Evolutionary conservation across 2,888 invertebrate species (phyloP), one percentile per base, ranked within the genome.

Genomic region (Cephus sareptanus): DNA sequence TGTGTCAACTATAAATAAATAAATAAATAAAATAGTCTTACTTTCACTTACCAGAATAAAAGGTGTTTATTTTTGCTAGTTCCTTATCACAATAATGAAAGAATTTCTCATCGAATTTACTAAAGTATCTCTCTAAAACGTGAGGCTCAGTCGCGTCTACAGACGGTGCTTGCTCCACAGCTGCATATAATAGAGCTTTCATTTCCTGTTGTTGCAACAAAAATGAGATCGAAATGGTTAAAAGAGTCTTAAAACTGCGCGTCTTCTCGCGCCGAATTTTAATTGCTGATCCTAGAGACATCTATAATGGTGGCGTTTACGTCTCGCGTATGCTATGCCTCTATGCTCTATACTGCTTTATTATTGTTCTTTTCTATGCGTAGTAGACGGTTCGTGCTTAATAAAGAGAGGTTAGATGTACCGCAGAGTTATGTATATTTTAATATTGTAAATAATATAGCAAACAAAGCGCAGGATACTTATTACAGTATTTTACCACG

Each of bases 41-140:
- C 9, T 23, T 23, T 76, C 40, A 83, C 87, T 84, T 88, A 94
- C 94, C 94, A 76, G 96, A 95, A 89, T 96, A 98, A 91, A 97
- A 98, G 15, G 96, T 96, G 91, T 97, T 97, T 87, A 97, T 97
- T 92, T 97, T 97, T 79, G 95, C 94, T 82, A 98, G 92, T 91
- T 98, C 97, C 86, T 95, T 95, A 89, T 97, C 97, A 91, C 96
- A 96, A 87, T 95, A 96, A 85, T 95, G 95, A 90, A 97, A 96
- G 89, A 97, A 97, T 86, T 95, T 94, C 89, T 97, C 97, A 89
- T 97, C 97, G 92, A 97, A 96, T 87, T 95, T 95, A 74, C 95
- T 95, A 91, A 95, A 95, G 89, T 95, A 95, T 23, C 96, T 92
- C n/a, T 94, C 94, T 11, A 96, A 91, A 40, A 94, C 93, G 84